These are phyloP conservation scores for Lophura nycthemera DNA, from an alignment of 2,113 vertebrate genomes.

Conservation along the genomic window DNA sequence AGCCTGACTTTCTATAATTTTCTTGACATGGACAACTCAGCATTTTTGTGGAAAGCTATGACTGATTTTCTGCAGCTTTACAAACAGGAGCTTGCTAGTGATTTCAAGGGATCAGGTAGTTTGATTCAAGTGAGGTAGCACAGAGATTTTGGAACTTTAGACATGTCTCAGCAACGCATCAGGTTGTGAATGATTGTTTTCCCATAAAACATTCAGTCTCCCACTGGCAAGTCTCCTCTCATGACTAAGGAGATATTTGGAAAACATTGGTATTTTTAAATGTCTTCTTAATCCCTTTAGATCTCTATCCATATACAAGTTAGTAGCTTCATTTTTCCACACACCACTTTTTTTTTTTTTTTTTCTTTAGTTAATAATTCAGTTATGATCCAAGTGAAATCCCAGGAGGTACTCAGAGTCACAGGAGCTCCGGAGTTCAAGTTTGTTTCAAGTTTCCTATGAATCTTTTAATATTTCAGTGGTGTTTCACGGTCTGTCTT, in stretches of 20 bases:
- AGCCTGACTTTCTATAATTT: constrained; percentile 68
- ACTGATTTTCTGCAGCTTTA: constrained; percentile 73
- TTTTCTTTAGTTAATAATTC: constrained; percentile 23
- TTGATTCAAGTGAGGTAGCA: background rate
- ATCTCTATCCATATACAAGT: background rate
- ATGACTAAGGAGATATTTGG: constrained; percentile 23
- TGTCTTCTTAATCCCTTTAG: constrained; percentile 24
- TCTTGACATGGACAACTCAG: constrained; percentile 69
- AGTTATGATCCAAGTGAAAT: constrained; percentile 19
- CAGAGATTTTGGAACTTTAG: constrained; percentile 6
- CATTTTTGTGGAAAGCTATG: constrained; percentile 65
- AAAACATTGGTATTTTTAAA: constrained; percentile 38
- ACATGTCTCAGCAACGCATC: background rate
- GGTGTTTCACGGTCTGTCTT: constrained; percentile 29
- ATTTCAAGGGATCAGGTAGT: constrained; percentile 49
- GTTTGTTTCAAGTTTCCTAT: constrained; percentile 35
- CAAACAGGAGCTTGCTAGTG: constrained; percentile 35
- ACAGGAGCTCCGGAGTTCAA: background rate
- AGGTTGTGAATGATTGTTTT: constrained; percentile 18
- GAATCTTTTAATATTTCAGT: constrained; percentile 26
- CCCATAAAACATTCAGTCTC: background rate
- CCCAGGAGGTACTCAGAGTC: constrained; percentile 9
- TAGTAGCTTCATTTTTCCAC: constrained; percentile 45
- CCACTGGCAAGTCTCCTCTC: background rate
- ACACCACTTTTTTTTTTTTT: background rate